Evolutionary conservation across 2,113 vertebrate genomes (phyloP).

Genomic region (Dasyprocta punctata): DNA sequence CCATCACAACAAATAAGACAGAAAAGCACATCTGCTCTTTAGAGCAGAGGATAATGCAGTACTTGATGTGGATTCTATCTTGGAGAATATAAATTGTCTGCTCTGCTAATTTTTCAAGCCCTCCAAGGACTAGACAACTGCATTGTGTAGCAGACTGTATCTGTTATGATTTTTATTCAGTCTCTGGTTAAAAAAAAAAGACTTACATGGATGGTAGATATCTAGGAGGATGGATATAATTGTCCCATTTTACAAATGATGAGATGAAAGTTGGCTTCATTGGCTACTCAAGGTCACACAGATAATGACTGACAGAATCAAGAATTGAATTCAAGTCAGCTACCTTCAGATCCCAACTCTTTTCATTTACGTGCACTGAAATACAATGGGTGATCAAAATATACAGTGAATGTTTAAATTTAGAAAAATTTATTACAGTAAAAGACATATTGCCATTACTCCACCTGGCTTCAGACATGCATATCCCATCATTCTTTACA

Average conservation of each 20-base stretch:
- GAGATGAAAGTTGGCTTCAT: neutral
- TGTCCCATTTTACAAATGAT: slow-evolving; percentile 35
- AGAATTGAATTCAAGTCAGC: neutral
- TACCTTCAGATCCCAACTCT: neutral
- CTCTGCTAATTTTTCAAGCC: slow-evolving; percentile 44
- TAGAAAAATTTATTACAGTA: neutral
- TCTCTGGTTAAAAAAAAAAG: slow-evolving; percentile 34
- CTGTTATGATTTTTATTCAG: slow-evolving; percentile 13
- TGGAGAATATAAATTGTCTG: slow-evolving; percentile 61
- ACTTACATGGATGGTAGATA: neutral
- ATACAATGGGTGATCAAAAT: neutral
- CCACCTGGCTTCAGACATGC: neutral
- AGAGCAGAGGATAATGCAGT: slow-evolving; percentile 25
- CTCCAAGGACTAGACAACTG: slow-evolving; percentile 16
- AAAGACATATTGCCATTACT: neutral
- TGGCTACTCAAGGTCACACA: neutral
- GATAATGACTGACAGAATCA: neutral
- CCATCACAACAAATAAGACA: slow-evolving; percentile 76
- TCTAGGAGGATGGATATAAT: neutral
- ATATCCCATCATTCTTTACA: neutral
- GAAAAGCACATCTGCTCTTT: slow-evolving; percentile 46
- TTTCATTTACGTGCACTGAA: slow-evolving; percentile 20
- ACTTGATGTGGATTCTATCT: slow-evolving; percentile 35
- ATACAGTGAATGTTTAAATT: neutral
- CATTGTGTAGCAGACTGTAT: neutral